These are phyloP conservation scores for Lepidonotus clava DNA, from an alignment of 2,888 invertebrate species.

Conservation along the genomic window DNA sequence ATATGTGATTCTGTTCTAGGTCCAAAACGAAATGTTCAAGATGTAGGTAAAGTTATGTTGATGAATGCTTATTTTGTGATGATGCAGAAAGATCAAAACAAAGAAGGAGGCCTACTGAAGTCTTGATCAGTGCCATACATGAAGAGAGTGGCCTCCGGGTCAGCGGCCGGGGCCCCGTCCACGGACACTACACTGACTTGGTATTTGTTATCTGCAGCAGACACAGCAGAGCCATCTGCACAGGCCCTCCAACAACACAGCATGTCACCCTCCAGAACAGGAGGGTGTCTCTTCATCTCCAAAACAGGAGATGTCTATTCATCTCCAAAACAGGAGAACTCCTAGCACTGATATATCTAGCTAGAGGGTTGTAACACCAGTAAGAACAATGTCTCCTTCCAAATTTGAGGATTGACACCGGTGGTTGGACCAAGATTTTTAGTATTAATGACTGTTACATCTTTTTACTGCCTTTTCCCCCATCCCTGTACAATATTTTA, in stretches of 20 bases:
- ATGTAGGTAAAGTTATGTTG: no score
- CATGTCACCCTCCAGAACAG: conserved; percentile 8
- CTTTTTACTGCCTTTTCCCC: no score
- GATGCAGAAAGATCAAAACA: conserved; percentile 11
- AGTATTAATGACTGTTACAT: no score
- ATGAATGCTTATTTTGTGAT: no score
- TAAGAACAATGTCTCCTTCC: no score
- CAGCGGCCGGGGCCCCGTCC: not conserved
- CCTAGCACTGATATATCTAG: no score
- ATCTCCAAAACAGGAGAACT: not conserved
- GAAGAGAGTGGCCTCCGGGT: conserved; percentile 40
- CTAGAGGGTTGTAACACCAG: no score
- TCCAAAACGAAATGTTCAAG: no score
- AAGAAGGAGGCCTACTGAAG: conserved; percentile 55
- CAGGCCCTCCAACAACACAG: not conserved
- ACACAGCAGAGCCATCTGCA: conserved; percentile 12
- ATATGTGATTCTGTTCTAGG: no score
- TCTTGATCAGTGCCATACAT: conserved; percentile 60
- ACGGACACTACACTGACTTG: conserved; percentile 12
- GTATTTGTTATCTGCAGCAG: conserved; percentile 52
- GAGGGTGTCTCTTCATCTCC: not conserved
- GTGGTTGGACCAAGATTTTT: no score
- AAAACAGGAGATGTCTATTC: not conserved
- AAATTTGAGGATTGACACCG: no score
- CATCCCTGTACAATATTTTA: no score